These are phyloP conservation scores for Ariopsis seemanni DNA, from an alignment of 2,113 vertebrate species.

Conservation along the genomic window DNA sequence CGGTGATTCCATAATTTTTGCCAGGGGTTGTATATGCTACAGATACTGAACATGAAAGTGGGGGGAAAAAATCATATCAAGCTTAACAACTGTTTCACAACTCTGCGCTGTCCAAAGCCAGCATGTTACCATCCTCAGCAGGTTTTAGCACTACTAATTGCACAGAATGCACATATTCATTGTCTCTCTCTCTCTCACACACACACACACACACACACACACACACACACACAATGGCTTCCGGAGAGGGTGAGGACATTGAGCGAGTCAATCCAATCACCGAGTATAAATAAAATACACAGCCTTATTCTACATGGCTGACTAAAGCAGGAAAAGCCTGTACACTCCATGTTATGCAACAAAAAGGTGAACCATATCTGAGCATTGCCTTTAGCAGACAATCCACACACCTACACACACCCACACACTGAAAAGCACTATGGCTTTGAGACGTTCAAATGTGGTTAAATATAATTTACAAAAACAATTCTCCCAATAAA, in stretches of 20 bases:
- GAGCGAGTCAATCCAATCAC: slow-evolving; percentile 24
- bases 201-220: slow-evolving; percentile 43
- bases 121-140: neutral
- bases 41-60: no score
- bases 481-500: slow-evolving; percentile 18
- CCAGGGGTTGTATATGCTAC: no score
- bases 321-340: slow-evolving; percentile 41
- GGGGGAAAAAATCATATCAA: no score
- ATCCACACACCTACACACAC: slow-evolving; percentile 22
- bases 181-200: neutral
- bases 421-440: slow-evolving; percentile 1
- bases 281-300: slow-evolving; percentile 38
- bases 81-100: neutral
- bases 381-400: slow-evolving; percentile 51
- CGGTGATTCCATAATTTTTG: no score
- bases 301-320: slow-evolving; percentile 42
- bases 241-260: neutral
- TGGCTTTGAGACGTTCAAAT: slow-evolving; percentile 24
- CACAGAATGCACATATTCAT: neutral
- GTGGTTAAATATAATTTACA: slow-evolving; percentile 39
- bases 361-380: slow-evolving; percentile 23
- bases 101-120: neutral
- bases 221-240: slow-evolving; percentile 26
- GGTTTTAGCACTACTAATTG: neutral
- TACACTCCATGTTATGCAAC: slow-evolving; percentile 34